Conservation (phyloP, 2,888 invertebrate species). For the Metopia argyrocephala region DNA sequence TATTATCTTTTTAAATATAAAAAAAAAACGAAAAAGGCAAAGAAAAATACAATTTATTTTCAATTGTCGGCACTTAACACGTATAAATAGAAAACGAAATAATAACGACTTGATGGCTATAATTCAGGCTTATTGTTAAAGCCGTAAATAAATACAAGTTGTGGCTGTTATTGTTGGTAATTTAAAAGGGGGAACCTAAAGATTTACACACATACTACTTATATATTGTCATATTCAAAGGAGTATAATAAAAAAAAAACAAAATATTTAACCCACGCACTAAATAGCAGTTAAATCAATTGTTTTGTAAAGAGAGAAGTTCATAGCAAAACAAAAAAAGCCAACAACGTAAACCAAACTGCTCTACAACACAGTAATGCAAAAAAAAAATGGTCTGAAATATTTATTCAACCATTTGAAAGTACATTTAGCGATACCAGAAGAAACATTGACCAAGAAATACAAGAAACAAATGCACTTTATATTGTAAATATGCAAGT, state of each 20-base stretch:
- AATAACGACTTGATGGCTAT: constrained; percentile 47
- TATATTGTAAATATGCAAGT: background rate
- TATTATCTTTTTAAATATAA: constrained; percentile 25
- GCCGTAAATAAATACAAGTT: constrained; percentile 51
- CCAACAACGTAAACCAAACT: background rate
- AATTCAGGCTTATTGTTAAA: constrained; percentile 51
- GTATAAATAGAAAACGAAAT: constrained; percentile 43
- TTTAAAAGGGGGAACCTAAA: constrained; percentile 32
- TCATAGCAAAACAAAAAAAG: background rate
- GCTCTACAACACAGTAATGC: constrained; percentile 13
- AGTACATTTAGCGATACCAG: constrained; percentile 1
- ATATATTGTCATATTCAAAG: background rate
- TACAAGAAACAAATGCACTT: constrained; percentile 22
- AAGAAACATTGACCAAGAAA: constrained; percentile 38
- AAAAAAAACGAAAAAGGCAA: background rate
- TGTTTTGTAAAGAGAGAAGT: constrained; percentile 26
- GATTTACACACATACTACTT: background rate
- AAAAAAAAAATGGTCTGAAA: constrained; percentile 20
- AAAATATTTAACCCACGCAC: constrained; percentile 57
- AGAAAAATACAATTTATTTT: constrained; percentile 52
- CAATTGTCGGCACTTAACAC: constrained; percentile 57
- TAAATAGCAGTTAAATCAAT: constrained; percentile 48
- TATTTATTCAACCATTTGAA: constrained; percentile 51
- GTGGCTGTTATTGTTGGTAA: background rate
- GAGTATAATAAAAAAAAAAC: background rate